phyloP scores from a whole-genome alignment of 2,888 invertebrate genomes.

The Sycophila texana region DNA sequence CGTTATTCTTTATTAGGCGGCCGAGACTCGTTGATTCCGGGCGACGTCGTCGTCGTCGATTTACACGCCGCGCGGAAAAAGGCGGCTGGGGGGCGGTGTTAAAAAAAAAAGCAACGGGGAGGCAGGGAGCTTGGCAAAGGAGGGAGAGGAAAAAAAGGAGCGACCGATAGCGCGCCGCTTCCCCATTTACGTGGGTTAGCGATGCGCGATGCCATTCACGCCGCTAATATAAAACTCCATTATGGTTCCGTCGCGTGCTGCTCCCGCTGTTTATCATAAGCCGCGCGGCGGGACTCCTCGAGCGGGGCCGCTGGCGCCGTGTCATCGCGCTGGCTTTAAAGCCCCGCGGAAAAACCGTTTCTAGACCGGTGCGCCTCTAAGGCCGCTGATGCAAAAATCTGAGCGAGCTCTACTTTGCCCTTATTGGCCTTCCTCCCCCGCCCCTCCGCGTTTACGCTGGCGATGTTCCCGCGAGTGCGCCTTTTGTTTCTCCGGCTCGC shows the following conservation, averaged over 20 bases:
- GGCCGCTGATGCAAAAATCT: too few relatives aligned
- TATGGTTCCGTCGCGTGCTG: slow-evolving; percentile 57
- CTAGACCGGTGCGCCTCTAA: background rate
- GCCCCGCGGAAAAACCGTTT: background rate
- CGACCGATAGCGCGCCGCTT: slow-evolving; percentile 59
- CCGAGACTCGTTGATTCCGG: slow-evolving; percentile 63
- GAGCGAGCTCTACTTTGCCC: too few relatives aligned
- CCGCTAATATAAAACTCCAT: slow-evolving; percentile 67
- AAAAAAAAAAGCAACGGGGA: too few relatives aligned
- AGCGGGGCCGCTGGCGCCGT: too few relatives aligned
- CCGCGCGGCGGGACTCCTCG: too few relatives aligned
- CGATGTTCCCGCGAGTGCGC: background rate
- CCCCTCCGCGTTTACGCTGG: background rate
- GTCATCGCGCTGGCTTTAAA: too few relatives aligned
- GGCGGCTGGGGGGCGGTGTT: too few relatives aligned
- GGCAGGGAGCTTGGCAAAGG: too few relatives aligned
- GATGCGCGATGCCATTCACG: slow-evolving; percentile 72
- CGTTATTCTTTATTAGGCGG: slow-evolving; percentile 59
- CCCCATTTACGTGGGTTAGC: slow-evolving; percentile 70
- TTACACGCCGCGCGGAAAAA: slow-evolving; percentile 53
- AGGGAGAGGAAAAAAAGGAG: background rate
- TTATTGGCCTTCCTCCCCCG: too few relatives aligned
- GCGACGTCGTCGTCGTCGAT: slow-evolving; percentile 63
- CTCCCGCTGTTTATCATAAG: slow-evolving; percentile 29
- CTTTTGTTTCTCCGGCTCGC: background rate